Evolutionary conservation across 2,888 invertebrate species (phyloP).

Genomic region (Caenorhabditis japonica): DNA sequence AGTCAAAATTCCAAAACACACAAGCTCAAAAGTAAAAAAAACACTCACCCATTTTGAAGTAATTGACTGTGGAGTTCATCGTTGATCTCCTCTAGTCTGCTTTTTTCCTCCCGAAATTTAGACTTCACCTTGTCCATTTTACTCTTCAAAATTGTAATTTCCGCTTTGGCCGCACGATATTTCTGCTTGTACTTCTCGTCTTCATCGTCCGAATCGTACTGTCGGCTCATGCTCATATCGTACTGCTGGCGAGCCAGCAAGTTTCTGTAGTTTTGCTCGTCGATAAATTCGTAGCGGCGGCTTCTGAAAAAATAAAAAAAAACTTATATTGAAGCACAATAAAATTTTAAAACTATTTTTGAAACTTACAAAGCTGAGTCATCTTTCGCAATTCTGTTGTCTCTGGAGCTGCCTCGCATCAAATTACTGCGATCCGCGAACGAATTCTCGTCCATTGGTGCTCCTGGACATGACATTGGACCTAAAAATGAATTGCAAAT

Average conservation of each 20-base stretch:
- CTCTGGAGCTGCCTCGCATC: constrained; percentile 14
- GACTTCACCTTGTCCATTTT: constrained; percentile 43
- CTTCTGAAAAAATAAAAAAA: constrained; percentile 17
- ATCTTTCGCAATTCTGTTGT: constrained; percentile 31
- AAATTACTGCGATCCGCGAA: constrained; percentile 42
- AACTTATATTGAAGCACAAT: constrained; percentile 1
- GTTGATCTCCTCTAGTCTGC: constrained; percentile 15
- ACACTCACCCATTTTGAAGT: neutral
- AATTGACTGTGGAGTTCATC: neutral
- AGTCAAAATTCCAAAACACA: neutral
- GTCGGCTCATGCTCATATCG: constrained; percentile 43
- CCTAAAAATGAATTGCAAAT: constrained; percentile 25
- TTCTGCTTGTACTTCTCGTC: constrained; percentile 36
- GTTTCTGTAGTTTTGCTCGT: constrained; percentile 35
- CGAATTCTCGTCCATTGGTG: constrained; percentile 45
- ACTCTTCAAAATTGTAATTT: constrained; percentile 21
- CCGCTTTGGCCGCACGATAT: constrained; percentile 21
- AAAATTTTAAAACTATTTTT: neutral
- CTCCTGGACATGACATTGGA: constrained; percentile 63
- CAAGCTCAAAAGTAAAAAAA: constrained; percentile 1
- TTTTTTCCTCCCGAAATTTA: constrained; percentile 34
- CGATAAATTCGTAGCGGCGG: constrained; percentile 27
- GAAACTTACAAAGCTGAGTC: constrained; percentile 39
- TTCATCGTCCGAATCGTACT: constrained; percentile 51
- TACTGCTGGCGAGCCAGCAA: constrained; percentile 42